phyloP scores from a whole-genome alignment of 2,888 invertebrate species.

The Tubulanus polymorphus region DNA sequence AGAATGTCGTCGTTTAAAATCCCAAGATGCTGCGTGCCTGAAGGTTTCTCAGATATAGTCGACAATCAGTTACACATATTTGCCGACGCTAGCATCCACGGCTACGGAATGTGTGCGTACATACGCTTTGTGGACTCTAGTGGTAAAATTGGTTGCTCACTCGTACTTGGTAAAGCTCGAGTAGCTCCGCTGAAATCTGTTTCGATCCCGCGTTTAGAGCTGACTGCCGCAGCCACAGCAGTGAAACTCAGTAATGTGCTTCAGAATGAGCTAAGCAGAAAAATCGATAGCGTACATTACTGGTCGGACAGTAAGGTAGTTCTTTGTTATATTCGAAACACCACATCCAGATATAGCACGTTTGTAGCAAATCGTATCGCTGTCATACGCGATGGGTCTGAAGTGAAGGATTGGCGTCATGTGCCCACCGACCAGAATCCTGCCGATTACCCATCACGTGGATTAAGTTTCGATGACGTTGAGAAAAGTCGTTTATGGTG shows the following conservation, averaged over 20 bases:
- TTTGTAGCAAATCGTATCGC: not conserved
- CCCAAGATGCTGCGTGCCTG: not conserved
- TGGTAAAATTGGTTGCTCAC: not conserved
- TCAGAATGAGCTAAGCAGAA: not conserved
- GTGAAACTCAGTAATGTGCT: not conserved
- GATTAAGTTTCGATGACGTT: not conserved
- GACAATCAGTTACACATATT: conserved; percentile 3
- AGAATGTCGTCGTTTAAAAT: not conserved
- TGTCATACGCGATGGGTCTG: not conserved
- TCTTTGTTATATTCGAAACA: not conserved
- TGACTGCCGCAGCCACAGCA: not conserved
- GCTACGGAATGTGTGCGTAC: conserved; percentile 3
- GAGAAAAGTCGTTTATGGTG: not conserved
- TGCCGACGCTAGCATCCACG: conserved; percentile 3
- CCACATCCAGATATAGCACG: not conserved
- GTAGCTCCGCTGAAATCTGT: not conserved
- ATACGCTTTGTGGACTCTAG: conserved; percentile 2
- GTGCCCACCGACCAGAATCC: not conserved
- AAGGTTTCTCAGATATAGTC: not conserved
- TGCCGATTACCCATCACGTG: not conserved
- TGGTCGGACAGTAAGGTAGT: not conserved
- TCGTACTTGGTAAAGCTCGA: not conserved
- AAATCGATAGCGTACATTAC: not conserved
- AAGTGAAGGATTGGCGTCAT: not conserved
- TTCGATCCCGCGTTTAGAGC: not conserved